A percentile compares a stretch with the other conserved stretches of the same genome.
Conservation (phyloP, 2,888 invertebrate species). For the Cephus rjabovi region DNA sequence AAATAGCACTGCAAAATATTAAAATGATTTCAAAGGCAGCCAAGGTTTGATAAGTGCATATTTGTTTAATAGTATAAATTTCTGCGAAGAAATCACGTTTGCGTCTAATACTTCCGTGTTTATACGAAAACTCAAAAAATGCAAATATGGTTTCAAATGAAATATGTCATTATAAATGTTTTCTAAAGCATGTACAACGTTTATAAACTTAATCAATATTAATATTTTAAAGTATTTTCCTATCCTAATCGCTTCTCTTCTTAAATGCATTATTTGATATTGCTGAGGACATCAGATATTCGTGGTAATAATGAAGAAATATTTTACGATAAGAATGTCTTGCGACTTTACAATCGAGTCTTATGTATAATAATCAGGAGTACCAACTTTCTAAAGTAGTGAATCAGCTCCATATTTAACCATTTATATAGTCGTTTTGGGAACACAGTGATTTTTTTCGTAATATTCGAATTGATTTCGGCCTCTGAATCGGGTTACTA, state of each 20-base stretch:
- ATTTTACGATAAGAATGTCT: too few species aligned
- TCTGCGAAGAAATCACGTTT: neutral
- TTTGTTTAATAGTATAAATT: neutral
- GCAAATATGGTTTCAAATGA: neutral
- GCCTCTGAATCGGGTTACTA: too few species aligned
- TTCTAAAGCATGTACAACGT: neutral
- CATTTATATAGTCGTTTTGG: neutral
- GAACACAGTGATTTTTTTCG: neutral
- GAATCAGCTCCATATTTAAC: too few species aligned
- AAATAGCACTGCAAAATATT: neutral
- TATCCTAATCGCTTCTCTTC: neutral
- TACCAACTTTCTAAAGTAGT: too few species aligned
- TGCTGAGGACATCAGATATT: neutral
- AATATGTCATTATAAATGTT: neutral
- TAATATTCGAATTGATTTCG: neutral
- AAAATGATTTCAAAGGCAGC: neutral
- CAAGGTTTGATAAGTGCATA: neutral
- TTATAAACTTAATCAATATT: neutral
- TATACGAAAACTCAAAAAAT: neutral
- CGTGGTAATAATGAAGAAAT: neutral
- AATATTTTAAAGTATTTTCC: neutral
- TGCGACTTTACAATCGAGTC: too few species aligned
- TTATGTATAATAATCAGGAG: too few species aligned
- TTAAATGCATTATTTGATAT: neutral
- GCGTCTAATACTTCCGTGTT: too few species aligned